Base-by-base conservation (phyloP, 30 jellyfish, hydroid and myxozoan species). In the Turritopsis rubra region DNA sequence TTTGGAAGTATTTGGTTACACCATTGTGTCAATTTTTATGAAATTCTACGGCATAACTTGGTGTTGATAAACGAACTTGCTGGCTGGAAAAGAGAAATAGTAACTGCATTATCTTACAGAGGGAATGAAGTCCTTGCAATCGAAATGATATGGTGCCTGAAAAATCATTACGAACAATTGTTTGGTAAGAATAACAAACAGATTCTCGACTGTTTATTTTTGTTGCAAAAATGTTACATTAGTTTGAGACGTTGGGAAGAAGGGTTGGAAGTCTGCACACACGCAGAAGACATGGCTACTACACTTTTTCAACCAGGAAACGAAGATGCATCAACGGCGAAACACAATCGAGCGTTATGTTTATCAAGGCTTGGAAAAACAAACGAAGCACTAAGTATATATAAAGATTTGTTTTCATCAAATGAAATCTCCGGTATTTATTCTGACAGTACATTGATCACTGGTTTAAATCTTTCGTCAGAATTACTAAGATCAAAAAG, bases 81-180 rank as follows among this genome's bases (percentile, higher is more conserved):
- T 9, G 4, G 76, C 8, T 21, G 27, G 29, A 66, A 66, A 66
- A 66, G 29, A 26, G 76, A 66, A 21, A 1, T 66, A 21, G 27
- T 66, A 9, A 66, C 8, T 4, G 76, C 76, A 21, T 26, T 66
- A 66, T 9, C 8, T 4, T 26, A 66, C 29, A 66, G 29, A 66
- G 76, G 76, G 29, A 66, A 66, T 66, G 76, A 66, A 66, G 76
- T 8, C 7, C 27, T 21, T 21, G 76, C 76, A 9, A 66, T 66
- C 17, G 76, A 66, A 3, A 66, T 66, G 76, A 4, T 66, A 8
- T 9, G 7, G 27, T 21, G 29, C 29, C 9, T 66, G 8, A 66
- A 3, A 26, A 21, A 66, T 21, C 29, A 66, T 66, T 66, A 26
- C 76, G 17, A 66, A 66, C 27, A 17, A 26, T 26, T 21, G 29